Evolutionary conservation across 2,888 invertebrate genomes (phyloP), one percentile per base, ranked within the genome.

Genomic region (Aleiodes alternator): DNA sequence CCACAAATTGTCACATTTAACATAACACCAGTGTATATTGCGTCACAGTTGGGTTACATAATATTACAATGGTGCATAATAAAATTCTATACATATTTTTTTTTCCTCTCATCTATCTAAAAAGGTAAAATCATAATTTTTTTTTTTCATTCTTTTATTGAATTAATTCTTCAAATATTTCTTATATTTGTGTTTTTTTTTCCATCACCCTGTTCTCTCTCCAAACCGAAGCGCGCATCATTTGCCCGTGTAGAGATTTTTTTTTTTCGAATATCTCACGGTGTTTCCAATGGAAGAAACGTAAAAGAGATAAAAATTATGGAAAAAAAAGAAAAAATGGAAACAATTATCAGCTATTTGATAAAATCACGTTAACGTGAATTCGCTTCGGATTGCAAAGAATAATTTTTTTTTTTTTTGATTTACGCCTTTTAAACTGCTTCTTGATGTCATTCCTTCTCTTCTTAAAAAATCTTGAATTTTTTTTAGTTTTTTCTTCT

Each of bases 21-120:
- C 88, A 88, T 87, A 88, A 89, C 88, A 89, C 88, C 89, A 88
- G 88, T 88, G 88, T 89, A 88, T 89, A 88, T 89, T 87, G 87
- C 86, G 87, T 88, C 88, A 87, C 87, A 89, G 85, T 75, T 87
- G 86, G 86, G 86, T 87, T 89, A 88, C 88, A 89, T 84, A 88
- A 88, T 89, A 88, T 88, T 89, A 89, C 89, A 89, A 86, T 88
- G 88, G 88, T 88, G 88, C 88, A 87, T 89, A 88, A 88, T 89
- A 89, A 89, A 88, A 86, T 87, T 88, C 86, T 88, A 88, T 88
- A 88, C 88, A 88, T 88, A 87, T 87, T 85, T 82, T 81, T 82
- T 80, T 76, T 23, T 23, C 23, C 2, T 77, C 76, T 78, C 64
- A 82, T 88, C 87, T 88, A 88, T 87, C 86, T 87, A 87, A 85